phyloP scores from a whole-genome alignment of 2,888 invertebrate species.

The Coremacera marginata region DNA sequence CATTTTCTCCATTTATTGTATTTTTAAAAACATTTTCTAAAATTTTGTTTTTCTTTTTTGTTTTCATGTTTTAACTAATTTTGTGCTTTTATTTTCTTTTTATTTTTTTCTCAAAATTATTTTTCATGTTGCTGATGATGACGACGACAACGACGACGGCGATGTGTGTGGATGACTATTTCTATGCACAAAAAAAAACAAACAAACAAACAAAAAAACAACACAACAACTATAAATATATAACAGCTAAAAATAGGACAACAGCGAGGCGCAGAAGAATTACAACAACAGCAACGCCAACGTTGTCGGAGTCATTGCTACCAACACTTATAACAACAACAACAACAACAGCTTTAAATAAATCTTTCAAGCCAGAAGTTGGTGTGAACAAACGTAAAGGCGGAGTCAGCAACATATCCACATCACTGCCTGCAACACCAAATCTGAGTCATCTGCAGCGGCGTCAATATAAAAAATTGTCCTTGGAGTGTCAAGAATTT shows the following conservation, averaged over 20 bases:
- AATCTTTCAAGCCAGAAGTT: neutral
- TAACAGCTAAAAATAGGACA: slow-evolving; percentile 44
- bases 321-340: slow-evolving; percentile 15
- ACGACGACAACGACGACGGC: neutral
- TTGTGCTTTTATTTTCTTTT: slow-evolving; percentile 8
- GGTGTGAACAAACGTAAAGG: neutral
- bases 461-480: slow-evolving; percentile 53
- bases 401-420: slow-evolving; percentile 48
- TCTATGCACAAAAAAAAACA: slow-evolving; percentile 18
- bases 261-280: slow-evolving; percentile 16
- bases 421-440: slow-evolving; percentile 57
- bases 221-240: slow-evolving; percentile 22
- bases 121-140: slow-evolving; percentile 7
- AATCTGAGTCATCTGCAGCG: slow-evolving; percentile 55
- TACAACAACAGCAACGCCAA: slow-evolving; percentile 24
- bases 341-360: slow-evolving; percentile 9
- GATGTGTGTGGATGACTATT: slow-evolving; percentile 21
- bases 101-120: slow-evolving; percentile 4
- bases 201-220: slow-evolving; percentile 18
- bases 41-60: slow-evolving; percentile 1
- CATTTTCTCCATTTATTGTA: slow-evolving; percentile 17
- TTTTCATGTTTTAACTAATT: neutral
- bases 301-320: slow-evolving; percentile 32
- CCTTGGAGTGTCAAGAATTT: slow-evolving; percentile 45
- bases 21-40: slow-evolving; percentile 11